Conservation (phyloP, 1,140 invertebrate species). For the Teleogryllus occipitalis region DNA sequence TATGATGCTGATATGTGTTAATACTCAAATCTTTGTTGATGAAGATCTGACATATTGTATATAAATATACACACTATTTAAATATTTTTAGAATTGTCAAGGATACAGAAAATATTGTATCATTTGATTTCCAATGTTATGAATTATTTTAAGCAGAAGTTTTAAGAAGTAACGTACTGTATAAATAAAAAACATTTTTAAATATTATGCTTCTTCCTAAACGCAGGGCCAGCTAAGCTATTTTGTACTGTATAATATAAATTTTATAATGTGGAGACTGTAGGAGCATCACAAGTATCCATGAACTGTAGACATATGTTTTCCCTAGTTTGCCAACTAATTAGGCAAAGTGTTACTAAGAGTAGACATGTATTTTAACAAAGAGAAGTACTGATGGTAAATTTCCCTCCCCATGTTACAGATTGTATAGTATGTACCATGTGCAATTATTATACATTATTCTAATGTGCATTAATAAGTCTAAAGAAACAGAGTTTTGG, state of each 20-base stretch:
- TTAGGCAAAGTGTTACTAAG: conserved; percentile 9
- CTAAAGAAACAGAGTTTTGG: conserved; percentile 11
- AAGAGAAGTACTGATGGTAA: conserved; percentile 11
- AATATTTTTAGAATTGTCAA: conserved; percentile 16
- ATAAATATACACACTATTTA: conserved; percentile 7
- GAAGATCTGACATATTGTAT: conserved; percentile 13
- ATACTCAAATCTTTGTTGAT: conserved; percentile 12
- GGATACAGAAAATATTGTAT: conserved; percentile 8
- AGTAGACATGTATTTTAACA: conserved; percentile 8
- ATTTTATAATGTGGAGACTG: conserved; percentile 19
- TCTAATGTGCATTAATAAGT: conserved; percentile 18
- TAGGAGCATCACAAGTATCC: conserved; percentile 14
- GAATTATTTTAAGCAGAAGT: conserved; percentile 11
- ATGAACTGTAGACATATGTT: conserved; percentile 12
- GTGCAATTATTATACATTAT: conserved; percentile 18
- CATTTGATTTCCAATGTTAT: conserved; percentile 11
- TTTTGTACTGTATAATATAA: conserved; percentile 20
- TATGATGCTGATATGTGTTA: conserved; percentile 16
- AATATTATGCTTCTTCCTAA: conserved; percentile 21
- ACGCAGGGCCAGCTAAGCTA: conserved; percentile 22
- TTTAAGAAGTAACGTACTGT: conserved; percentile 18
- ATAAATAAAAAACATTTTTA: conserved; percentile 15
- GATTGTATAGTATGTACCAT: conserved; percentile 15
- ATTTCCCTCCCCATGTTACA: conserved; percentile 12
- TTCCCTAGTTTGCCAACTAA: conserved; percentile 7